Evolutionary conservation across 1,140 invertebrate species (phyloP).

Genomic region (Metaphire vulgaris): DNA sequence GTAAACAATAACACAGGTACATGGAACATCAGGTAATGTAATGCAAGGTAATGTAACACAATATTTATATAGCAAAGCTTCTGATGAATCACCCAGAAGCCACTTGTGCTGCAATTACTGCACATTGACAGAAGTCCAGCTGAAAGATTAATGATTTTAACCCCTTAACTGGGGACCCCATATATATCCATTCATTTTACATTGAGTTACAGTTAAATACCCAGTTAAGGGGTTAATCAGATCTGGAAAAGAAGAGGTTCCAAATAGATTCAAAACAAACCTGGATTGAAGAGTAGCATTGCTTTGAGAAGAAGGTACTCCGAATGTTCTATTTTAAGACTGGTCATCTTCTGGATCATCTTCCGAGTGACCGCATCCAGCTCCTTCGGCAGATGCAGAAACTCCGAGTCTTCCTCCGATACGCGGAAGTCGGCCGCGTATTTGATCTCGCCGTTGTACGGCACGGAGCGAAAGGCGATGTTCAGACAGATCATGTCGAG

Average conservation of each 20-base stretch:
- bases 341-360: conserved; percentile 77
- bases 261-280: conserved; percentile 37
- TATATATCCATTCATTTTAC: too few relatives aligned
- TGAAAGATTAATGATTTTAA: too few relatives aligned
- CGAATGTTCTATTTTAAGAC: conserved; percentile 72
- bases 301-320: conserved; percentile 90
- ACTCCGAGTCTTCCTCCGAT: conserved; percentile 40
- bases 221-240: too few relatives aligned
- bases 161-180: too few relatives aligned
- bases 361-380: conserved; percentile 72
- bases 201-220: too few relatives aligned
- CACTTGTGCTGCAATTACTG: too few relatives aligned
- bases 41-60: too few relatives aligned
- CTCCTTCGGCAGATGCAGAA: conserved; percentile 49
- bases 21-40: background rate
- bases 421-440: conserved; percentile 48
- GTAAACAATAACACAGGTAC: background rate
- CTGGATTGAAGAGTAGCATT: conserved; percentile 75
- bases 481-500: conserved; percentile 87
- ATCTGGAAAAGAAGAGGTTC: background rate
- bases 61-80: too few relatives aligned
- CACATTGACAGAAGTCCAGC: too few relatives aligned
- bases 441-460: conserved; percentile 42
- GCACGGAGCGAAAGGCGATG: conserved; percentile 72
- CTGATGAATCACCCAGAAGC: too few relatives aligned